phyloP scores from a whole-genome alignment of 2,888 invertebrate genomes.

The Belgica antarctica region DNA sequence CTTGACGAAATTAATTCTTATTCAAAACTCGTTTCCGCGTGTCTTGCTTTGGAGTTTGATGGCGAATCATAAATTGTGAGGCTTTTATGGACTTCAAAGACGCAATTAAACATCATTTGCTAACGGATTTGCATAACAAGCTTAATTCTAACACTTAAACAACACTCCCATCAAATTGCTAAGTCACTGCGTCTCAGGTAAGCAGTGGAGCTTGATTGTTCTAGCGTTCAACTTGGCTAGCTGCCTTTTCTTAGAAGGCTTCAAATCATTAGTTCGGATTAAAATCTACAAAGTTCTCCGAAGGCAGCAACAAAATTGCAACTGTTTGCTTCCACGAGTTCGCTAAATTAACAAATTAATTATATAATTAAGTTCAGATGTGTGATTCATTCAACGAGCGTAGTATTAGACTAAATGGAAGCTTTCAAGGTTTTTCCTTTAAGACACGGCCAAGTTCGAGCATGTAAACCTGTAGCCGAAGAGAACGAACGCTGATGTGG shows the following conservation, averaged over 20 bases:
- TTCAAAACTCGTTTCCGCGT: slow-evolving; percentile 6
- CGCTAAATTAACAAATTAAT: slow-evolving; percentile 27
- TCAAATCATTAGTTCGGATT: neutral
- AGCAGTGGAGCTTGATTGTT: too few species aligned
- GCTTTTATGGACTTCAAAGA: neutral
- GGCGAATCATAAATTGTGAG: neutral
- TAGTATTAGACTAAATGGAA: slow-evolving; percentile 4
- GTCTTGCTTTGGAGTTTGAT: neutral
- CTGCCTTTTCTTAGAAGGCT: too few species aligned
- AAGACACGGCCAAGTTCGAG: neutral
- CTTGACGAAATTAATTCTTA: slow-evolving; percentile 15
- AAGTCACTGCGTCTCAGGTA: too few species aligned
- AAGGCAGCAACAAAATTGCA: neutral
- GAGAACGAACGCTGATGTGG: slow-evolving; percentile 12
- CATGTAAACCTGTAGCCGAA: neutral
- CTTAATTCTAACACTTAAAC: neutral
- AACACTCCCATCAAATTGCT: neutral
- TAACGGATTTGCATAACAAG: neutral
- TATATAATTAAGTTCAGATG: slow-evolving; percentile 15
- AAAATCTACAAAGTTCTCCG: neutral
- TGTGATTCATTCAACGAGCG: neutral
- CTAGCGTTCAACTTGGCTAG: too few species aligned
- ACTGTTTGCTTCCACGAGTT: neutral
- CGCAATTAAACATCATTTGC: neutral
- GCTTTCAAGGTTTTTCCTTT: slow-evolving; percentile 10